phyloP scores from a whole-genome alignment of 2,888 invertebrate species.

The Erebia epiphron region DNA sequence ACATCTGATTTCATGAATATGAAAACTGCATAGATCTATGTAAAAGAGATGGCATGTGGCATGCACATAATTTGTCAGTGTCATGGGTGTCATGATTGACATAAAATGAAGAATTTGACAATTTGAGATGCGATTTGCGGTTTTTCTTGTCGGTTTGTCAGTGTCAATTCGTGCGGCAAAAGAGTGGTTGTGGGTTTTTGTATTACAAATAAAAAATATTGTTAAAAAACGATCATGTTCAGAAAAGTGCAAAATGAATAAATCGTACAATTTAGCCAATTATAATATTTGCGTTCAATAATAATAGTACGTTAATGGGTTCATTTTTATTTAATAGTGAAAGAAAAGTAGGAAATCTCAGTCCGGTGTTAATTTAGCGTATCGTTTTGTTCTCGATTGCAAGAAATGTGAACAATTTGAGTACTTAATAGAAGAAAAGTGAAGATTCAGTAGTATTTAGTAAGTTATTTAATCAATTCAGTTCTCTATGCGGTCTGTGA shows the following conservation, averaged over 20 bases:
- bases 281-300: not conserved
- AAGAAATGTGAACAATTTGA: constrained; percentile 69
- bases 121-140: too few relatives aligned
- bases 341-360: constrained; percentile 67
- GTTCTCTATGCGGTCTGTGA: constrained; percentile 16
- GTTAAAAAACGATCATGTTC: constrained; percentile 39
- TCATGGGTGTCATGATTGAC: too few relatives aligned
- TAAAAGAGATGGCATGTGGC: too few relatives aligned
- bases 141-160: constrained; percentile 35
- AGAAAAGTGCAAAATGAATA: constrained; percentile 29
- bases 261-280: not conserved
- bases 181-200: constrained; percentile 40
- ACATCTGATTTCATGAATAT: too few relatives aligned
- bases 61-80: too few relatives aligned
- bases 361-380: constrained; percentile 57
- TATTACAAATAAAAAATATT: constrained; percentile 31
- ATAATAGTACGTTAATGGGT: not conserved
- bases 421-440: constrained; percentile 41
- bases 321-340: constrained; percentile 51
- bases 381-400: constrained; percentile 54
- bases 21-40: too few relatives aligned
- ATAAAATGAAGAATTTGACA: too few relatives aligned
- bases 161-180: constrained; percentile 44
- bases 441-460: constrained; percentile 57
- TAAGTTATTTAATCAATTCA: constrained; percentile 42